A percentile compares a stretch with the other conserved stretches of the same genome.
Evolutionary conservation across 2,797 vertebrate genomes (phyloP).

Genomic region (Sparus aurata): DNA sequence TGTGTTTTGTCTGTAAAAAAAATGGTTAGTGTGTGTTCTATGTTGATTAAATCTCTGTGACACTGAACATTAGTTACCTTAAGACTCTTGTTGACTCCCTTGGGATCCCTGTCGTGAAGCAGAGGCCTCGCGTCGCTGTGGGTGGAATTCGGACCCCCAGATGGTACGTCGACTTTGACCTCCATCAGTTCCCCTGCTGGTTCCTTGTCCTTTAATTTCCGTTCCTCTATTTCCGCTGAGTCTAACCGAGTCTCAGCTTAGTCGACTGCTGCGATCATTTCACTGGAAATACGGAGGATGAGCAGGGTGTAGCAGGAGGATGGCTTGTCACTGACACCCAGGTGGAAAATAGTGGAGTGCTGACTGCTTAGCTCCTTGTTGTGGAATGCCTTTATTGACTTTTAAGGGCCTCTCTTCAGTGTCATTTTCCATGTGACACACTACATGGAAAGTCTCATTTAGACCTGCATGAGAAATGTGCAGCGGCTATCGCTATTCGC

Average conservation of each 20-base stretch:
- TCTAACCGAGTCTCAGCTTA: conserved; percentile 25
- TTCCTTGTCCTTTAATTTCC: conserved; percentile 26
- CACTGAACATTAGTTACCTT: conserved; percentile 62
- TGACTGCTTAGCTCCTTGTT: conserved; percentile 58
- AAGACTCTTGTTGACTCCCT: conserved; percentile 66
- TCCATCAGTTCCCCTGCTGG: conserved; percentile 46
- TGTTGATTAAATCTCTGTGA: conserved; percentile 7
- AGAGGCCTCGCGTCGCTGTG: conserved; percentile 21
- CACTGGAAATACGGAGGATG: conserved; percentile 19
- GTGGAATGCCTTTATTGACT: conserved; percentile 61
- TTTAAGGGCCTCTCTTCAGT: conserved; percentile 26
- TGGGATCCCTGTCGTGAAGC: conserved; percentile 70
- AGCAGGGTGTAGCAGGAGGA: conserved; percentile 30
- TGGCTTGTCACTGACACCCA: conserved; percentile 66
- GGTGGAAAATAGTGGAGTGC: conserved; percentile 70
- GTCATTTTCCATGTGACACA: conserved; percentile 41
- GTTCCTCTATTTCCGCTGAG: conserved; percentile 57
- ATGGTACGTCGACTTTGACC: conserved; percentile 41
- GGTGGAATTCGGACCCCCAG: conserved; percentile 44
- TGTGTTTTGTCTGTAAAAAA: neutral
- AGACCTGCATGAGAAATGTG: conserved; percentile 55
- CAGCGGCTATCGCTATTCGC: neutral
- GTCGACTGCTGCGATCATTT: conserved; percentile 25
- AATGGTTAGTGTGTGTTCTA: neutral
- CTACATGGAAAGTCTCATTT: conserved; percentile 56